These are phyloP conservation scores for Enteromius treurensis DNA, from an alignment of 2,797 vertebrate genomes.

Conservation along the genomic window DNA sequence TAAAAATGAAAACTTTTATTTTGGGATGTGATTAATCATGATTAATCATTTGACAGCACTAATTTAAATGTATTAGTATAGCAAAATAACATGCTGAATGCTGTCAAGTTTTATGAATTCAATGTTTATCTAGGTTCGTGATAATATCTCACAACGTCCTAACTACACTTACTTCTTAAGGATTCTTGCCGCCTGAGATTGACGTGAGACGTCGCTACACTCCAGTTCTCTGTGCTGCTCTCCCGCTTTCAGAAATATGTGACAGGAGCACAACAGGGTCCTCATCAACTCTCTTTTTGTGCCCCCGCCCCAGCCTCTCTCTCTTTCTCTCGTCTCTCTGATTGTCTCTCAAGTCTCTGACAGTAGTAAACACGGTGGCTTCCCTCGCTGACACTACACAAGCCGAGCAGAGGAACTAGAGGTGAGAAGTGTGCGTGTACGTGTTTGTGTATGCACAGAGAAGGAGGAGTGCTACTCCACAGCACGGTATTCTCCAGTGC, in stretches of 20 bases:
- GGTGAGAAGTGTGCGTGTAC: slow-evolving; percentile 11
- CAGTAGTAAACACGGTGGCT: slow-evolving; percentile 35
- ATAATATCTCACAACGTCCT: not conserved
- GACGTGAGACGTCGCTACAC: not conserved
- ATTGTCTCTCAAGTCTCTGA: slow-evolving; percentile 33
- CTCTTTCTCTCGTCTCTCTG: not conserved
- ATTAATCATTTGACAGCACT: too few relatives aligned
- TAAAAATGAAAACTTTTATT: too few relatives aligned
- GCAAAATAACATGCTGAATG: not conserved
- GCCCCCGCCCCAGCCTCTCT: not conserved
- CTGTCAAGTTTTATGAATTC: not conserved
- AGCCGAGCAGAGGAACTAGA: slow-evolving; percentile 32
- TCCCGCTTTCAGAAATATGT: slow-evolving; percentile 10
- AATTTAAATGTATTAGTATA: not conserved
- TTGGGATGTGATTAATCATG: too few relatives aligned
- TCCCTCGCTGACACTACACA: not conserved
- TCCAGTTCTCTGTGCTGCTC: slow-evolving; percentile 16
- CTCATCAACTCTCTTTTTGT: slow-evolving; percentile 13
- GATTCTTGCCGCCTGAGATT: not conserved
- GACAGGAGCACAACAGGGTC: slow-evolving; percentile 23
- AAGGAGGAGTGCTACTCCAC: slow-evolving; percentile 12
- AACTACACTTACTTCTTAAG: slow-evolving; percentile 4
- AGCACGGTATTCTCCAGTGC: slow-evolving; percentile 27
- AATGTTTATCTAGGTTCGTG: not conserved
- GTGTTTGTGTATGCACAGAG: slow-evolving; percentile 13